Base-by-base conservation (phyloP, 2,888 invertebrate species). In the Calliphora vomitoria region DNA sequence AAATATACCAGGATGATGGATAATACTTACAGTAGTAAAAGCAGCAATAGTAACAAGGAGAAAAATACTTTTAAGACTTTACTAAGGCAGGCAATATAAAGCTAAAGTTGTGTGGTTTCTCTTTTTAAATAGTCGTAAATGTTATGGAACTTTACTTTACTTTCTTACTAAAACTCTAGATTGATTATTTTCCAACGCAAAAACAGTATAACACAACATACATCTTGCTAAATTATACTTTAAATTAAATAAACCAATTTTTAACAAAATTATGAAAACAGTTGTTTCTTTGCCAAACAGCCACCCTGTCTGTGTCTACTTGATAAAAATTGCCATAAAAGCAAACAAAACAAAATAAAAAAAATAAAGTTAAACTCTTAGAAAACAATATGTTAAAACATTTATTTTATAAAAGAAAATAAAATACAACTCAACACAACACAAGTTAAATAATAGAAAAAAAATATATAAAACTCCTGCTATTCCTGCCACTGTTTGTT, bases 1-100 rank as follows among this genome's bases (percentile, higher is more conserved):
- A 71, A 76, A 64, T 83, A 25, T 53, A 41, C 31, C 69, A 31
- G 82, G 69, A 86, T 83, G 86, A 86, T 86, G 82, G 74, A 83
- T 80, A 80, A 64, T 64, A 75, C 60, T 76, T 76, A 47, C 15
- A 69, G 47, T 71, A 64, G 64, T n/a, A n/a, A n/a, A n/a, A n/a
- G n/a, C n/a, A n/a, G n/a, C n/a, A n/a, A 18, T 20, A 55, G 62
- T 41, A 50, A 31, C 38, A 25, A 50, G 41, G 31, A 66, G 10
- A 66, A 58, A 58, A 41, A 35, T 3, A 18, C n/a, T 41, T 62
- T 38, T 10, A 55, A 55, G 18, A 41, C 50, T 71, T 41, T 31
- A 25, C 71, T 41, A 41, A 72, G 25, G 15, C 53, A 41, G 25
- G 25, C 20, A 74, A 81, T n/a, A n/a, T n/a, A n/a, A n/a, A n/a